These are phyloP conservation scores for Puffinus mauretanicus DNA, from an alignment of 2,113 vertebrate genomes.

Conservation along the genomic window DNA sequence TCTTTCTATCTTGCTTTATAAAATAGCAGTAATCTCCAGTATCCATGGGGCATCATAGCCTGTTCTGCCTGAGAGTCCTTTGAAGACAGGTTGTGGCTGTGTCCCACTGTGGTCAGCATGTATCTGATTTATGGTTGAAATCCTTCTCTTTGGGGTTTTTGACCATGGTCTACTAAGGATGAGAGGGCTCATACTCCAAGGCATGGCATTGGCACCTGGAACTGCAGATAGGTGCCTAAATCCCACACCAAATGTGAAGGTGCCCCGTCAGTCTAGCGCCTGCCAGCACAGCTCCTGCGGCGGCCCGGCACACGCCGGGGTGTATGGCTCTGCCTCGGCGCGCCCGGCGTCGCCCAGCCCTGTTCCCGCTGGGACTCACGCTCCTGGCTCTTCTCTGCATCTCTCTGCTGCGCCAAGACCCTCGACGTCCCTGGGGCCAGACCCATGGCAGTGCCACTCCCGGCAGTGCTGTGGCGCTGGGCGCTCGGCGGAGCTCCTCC, in stretches of 20 bases:
- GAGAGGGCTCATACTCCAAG: neutral
- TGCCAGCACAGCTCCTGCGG: neutral
- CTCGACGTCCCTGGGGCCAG: neutral
- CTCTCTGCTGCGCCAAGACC: neutral
- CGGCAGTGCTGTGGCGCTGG: too few species aligned
- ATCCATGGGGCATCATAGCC: neutral
- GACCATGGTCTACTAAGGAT: neutral
- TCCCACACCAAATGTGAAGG: neutral
- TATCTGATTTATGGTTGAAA: neutral
- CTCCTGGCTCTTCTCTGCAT: neutral
- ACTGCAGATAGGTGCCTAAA: neutral
- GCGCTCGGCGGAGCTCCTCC: too few species aligned
- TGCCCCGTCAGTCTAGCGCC: neutral
- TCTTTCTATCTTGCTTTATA: neutral
- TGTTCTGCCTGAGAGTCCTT: neutral
- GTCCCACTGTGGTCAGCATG: neutral
- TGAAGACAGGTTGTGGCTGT: neutral
- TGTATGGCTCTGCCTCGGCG: rapidly evolving
- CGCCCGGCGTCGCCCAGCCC: neutral
- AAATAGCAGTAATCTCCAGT: neutral
- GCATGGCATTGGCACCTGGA: neutral
- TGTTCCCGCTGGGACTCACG: neutral
- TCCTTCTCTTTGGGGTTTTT: neutral
- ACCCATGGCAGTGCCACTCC: neutral
- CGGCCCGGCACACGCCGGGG: neutral